Evolutionary conservation across 2,888 invertebrate genomes (phyloP), one percentile per base, ranked within the genome.

Genomic region (Gari tellinella): DNA sequence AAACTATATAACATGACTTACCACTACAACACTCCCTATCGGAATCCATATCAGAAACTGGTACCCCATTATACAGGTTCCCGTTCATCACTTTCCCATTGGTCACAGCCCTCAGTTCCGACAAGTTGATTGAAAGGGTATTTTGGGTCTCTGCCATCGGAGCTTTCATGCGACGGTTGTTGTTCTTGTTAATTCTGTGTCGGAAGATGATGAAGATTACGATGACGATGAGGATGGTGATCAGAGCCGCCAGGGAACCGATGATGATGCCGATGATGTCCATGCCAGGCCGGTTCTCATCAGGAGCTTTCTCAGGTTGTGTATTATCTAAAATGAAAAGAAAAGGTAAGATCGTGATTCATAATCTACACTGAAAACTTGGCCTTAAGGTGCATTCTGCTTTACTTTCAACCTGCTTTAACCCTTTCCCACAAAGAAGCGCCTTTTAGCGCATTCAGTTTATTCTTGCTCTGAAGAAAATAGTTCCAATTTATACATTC

Each of bases 51-150:
- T 92, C 92, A 31, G 90, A 90, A 8, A 89, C 84, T 25, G 91
- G 90, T 31, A 92, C 89, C 75, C 91, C 90, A 73, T 91, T 92
- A 83, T 92, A 92, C 84, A 92, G 86, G 80, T 90, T 91, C 60
- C 92, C 92, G 66, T 92, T 92, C 72, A 89, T 87, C 1, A 62
- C 31, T 74, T 90, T 89, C 40, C 89, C 90, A 65, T 89, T 89
- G 31, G 83, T 72, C 45, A 78, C 76, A 40, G 80, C 83, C 8
- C 85, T 79, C 1, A 89, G 73, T 70, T 89, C 95, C 93, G 95
- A 95, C 94, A 95, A 94, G 90, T 95, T 95, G 75, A 95, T 94
- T 72, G 94, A 94, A 63, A 95, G 94, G 62, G 87, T 86, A 43
- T 85, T 81, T 40, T 83, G 84, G 43, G 80, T 80, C 49, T 82